Evolutionary conservation across 2,113 vertebrate species (phyloP).

Genomic region (Falcunculus frontatus): DNA sequence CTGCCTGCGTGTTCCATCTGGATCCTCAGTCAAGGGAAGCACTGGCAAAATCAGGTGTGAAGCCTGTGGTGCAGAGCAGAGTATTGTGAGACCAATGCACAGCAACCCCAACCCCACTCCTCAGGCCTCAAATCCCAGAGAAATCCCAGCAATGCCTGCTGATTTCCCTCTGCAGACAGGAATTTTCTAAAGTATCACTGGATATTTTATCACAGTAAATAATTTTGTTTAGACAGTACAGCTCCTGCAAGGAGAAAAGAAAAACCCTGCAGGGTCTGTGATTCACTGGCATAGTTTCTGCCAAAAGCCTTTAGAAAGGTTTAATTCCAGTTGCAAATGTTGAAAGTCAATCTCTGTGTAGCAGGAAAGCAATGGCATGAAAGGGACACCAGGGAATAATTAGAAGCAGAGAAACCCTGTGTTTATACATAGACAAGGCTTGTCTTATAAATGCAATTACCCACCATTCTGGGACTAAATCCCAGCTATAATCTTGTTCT

Average conservation of each 20-base stretch:
- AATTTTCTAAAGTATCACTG: not conserved
- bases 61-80: not conserved
- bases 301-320: not conserved
- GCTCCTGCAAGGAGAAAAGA: not conserved
- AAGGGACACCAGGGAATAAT: constrained; percentile 41
- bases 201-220: not conserved
- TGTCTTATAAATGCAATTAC: constrained; percentile 51
- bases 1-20: not conserved
- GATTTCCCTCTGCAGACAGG: not conserved
- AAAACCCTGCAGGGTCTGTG: not conserved
- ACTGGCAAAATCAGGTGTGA: not conserved
- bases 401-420: constrained; percentile 30
- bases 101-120: not conserved
- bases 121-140: not conserved
- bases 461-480: constrained; percentile 14
- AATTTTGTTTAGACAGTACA: not conserved
- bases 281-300: not conserved
- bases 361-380: not conserved
- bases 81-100: accelerated
- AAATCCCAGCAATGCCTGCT: not conserved
- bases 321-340: not conserved
- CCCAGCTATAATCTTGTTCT: constrained; percentile 37
- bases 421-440: constrained; percentile 52
- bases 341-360: not conserved
- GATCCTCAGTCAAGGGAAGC: not conserved